A percentile compares a stretch with the other conserved stretches of the same genome.
These are phyloP conservation scores for Netelia fuscicornis DNA, from an alignment of 2,888 invertebrate species.

Conservation along the genomic window DNA sequence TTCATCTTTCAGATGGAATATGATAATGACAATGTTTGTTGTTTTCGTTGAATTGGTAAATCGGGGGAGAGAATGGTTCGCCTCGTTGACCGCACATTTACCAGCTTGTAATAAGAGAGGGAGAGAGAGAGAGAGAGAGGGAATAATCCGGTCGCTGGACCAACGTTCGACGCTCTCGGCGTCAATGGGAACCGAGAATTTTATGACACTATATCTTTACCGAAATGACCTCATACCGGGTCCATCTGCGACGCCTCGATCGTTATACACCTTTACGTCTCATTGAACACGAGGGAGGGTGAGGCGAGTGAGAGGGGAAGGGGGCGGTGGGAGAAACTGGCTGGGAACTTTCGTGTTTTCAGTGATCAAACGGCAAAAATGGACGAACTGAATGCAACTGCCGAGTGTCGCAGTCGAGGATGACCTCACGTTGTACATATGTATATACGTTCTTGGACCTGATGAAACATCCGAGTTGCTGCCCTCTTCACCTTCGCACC, in stretches of 20 bases:
- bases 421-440: constrained; percentile 35
- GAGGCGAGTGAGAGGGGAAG: background rate
- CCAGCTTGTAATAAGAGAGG: constrained; percentile 13
- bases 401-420: constrained; percentile 28
- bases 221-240: constrained; percentile 63
- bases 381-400: constrained; percentile 53
- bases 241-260: constrained; percentile 61
- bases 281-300: constrained; percentile 44
- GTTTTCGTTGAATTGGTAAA: background rate
- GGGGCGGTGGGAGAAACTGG: background rate
- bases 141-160: constrained; percentile 5
- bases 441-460: background rate
- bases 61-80: constrained; percentile 27
- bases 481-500: constrained; percentile 3
- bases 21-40: too few relatives aligned
- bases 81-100: constrained; percentile 32
- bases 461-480: constrained; percentile 32
- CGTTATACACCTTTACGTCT: constrained; percentile 63
- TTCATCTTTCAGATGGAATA: too few relatives aligned
- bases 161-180: constrained; percentile 15
- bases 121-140: background rate
- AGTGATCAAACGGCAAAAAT: constrained; percentile 50
- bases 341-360: constrained; percentile 18
- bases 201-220: constrained; percentile 54
- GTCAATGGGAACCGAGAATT: constrained; percentile 49